These are phyloP conservation scores for Lytechinus pictus DNA, from an alignment of 35 echinoderm and acorn worm genomes.

Conservation along the genomic window DNA sequence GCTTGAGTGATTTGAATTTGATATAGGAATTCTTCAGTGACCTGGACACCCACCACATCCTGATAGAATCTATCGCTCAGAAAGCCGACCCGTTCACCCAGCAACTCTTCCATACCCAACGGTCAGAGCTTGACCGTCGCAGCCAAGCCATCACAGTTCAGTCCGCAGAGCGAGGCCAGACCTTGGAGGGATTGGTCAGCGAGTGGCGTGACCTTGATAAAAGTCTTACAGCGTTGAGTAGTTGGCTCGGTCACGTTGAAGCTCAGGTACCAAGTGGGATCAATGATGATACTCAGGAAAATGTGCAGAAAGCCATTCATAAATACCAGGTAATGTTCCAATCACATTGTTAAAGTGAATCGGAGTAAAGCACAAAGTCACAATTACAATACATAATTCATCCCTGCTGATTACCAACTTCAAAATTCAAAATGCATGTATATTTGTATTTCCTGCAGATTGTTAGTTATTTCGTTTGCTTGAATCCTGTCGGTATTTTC, in stretches of 20 bases:
- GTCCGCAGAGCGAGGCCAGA: constrained; percentile 79
- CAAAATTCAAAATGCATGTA: no score
- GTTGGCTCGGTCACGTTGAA: constrained; percentile 86
- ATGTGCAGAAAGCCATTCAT: constrained; percentile 87
- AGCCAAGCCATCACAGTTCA: constrained; percentile 77
- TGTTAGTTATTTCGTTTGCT: no score
- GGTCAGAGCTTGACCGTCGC: constrained; percentile 72
- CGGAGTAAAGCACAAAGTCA: no score
- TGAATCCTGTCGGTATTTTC: no score
- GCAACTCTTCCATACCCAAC: constrained; percentile 77
- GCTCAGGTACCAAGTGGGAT: constrained; percentile 85
- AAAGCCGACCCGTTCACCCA: constrained; percentile 91
- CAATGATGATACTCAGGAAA: constrained; percentile 85
- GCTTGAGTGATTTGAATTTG: background rate
- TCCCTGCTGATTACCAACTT: no score
- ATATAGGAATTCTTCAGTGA: constrained; percentile 93
- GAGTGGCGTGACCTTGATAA: constrained; percentile 87
- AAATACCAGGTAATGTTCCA: constrained; percentile 78
- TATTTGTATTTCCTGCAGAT: no score
- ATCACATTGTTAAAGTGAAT: no score
- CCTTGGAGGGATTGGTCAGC: constrained; percentile 78
- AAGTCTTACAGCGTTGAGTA: constrained; percentile 73
- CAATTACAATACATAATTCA: no score
- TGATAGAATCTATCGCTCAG: constrained; percentile 96
- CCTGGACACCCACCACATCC: constrained; percentile 89